Conservation (phyloP, 2,797 vertebrate genomes). For the Sebastes reedi region DNA sequence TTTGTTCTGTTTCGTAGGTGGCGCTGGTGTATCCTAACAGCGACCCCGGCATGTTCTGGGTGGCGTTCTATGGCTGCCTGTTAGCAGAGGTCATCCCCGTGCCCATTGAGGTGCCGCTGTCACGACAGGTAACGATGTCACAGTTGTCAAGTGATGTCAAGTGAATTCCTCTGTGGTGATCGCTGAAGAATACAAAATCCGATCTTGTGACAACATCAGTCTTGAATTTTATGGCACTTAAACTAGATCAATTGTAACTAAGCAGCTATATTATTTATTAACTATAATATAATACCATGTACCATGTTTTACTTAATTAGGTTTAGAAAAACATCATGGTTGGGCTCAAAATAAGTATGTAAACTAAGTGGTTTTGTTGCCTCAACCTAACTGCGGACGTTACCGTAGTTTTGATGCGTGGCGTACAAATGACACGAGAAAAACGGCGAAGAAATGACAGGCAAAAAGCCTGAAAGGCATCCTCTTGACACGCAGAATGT, state of each 20-base stretch:
- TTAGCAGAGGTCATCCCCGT: conserved; percentile 98
- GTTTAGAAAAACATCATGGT: too few relatives aligned
- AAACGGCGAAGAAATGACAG: too few relatives aligned
- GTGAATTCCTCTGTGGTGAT: neutral
- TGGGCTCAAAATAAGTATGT: too few relatives aligned
- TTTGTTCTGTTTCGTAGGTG: conserved; percentile 82
- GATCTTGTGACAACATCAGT: neutral
- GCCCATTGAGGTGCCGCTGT: conserved; percentile 97
- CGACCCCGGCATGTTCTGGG: conserved; percentile 98
- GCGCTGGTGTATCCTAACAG: conserved; percentile 98
- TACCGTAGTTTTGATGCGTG: too few relatives aligned
- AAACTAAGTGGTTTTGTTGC: too few relatives aligned
- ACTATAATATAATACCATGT: neutral
- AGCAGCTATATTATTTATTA: neutral
- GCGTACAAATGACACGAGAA: too few relatives aligned
- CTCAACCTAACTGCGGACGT: too few relatives aligned
- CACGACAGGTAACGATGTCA: conserved; percentile 89
- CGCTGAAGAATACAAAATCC: neutral
- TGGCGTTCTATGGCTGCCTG: conserved; percentile 97
- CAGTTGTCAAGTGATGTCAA: neutral
- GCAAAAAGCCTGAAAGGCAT: too few relatives aligned
- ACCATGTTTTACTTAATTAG: too few relatives aligned
- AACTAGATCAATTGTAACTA: neutral
- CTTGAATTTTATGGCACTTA: neutral
- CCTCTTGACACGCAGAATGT: too few relatives aligned